Percentiles rank a stretch among this genome's conserved stretches.
Conservation (phyloP, 2,113 vertebrate genomes). For the Alethe diademata region DNA sequence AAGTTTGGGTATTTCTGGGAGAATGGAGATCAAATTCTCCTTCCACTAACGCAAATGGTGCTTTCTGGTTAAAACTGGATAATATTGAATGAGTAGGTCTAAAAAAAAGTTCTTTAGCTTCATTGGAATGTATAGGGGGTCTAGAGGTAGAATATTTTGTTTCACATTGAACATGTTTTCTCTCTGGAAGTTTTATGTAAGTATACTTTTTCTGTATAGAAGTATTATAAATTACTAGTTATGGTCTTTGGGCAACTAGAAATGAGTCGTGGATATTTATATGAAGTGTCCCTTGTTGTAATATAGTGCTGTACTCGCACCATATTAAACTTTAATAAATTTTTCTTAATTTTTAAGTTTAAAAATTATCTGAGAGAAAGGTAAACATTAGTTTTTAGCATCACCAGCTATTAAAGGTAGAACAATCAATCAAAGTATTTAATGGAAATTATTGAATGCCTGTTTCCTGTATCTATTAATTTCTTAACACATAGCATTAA, state of each 20-base stretch:
- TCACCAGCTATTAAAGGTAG: background rate
- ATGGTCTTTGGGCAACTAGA: background rate
- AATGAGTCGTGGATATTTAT: background rate
- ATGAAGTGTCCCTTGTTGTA: background rate
- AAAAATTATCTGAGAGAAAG: background rate
- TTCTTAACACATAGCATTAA: background rate
- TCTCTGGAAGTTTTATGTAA: background rate
- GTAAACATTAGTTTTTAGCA: background rate
- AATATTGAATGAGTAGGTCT: background rate
- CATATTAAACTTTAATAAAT: background rate
- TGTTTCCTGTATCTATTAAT: background rate
- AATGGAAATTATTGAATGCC: background rate
- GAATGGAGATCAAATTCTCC: background rate
- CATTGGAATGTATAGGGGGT: background rate
- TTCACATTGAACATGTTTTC: background rate
- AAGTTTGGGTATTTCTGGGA: background rate
- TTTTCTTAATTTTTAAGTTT: background rate
- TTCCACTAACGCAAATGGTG: background rate
- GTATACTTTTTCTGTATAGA: background rate
- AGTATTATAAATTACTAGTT: background rate
- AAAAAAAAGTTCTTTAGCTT: background rate
- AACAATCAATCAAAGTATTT: background rate
- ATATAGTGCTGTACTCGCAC: background rate
- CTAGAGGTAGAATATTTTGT: background rate
- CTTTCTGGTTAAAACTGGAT: background rate